phyloP scores from a whole-genome alignment of 2,888 invertebrate species.

The Blera fallax region DNA sequence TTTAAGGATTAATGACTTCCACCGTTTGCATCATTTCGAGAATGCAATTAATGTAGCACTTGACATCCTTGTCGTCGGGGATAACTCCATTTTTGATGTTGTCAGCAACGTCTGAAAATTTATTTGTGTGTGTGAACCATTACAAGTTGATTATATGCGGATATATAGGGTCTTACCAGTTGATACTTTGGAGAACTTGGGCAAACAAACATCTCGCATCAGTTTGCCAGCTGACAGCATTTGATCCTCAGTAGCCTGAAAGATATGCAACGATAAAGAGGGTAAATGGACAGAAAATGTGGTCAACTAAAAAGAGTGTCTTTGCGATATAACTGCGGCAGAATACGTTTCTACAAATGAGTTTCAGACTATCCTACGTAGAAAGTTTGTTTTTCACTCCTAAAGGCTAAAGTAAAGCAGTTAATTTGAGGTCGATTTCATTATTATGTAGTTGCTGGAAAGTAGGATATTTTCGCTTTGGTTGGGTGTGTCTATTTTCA shows the following conservation, averaged over 20 bases:
- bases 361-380: too few species aligned
- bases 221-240: slow-evolving; percentile 85
- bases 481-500: too few species aligned
- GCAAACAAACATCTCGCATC: slow-evolving; percentile 86
- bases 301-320: too few species aligned
- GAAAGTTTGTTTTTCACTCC: too few species aligned
- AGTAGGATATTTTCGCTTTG: too few species aligned
- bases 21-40: slow-evolving; percentile 83
- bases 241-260: slow-evolving; percentile 83
- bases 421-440: too few species aligned
- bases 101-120: slow-evolving; percentile 76
- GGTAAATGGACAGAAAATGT: too few species aligned
- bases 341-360: too few species aligned
- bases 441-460: too few species aligned
- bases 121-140: background rate
- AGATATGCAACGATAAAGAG: background rate
- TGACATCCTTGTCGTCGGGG: slow-evolving; percentile 78
- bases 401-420: too few species aligned
- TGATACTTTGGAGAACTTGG: slow-evolving; percentile 83
- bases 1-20: background rate
- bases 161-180: slow-evolving; percentile 43
- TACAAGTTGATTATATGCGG: too few species aligned
- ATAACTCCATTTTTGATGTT: slow-evolving; percentile 76
- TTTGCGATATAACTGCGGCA: too few species aligned
- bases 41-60: slow-evolving; percentile 84